phyloP scores from a whole-genome alignment of 1,140 invertebrate species.

The Onthophagus taurus region DNA sequence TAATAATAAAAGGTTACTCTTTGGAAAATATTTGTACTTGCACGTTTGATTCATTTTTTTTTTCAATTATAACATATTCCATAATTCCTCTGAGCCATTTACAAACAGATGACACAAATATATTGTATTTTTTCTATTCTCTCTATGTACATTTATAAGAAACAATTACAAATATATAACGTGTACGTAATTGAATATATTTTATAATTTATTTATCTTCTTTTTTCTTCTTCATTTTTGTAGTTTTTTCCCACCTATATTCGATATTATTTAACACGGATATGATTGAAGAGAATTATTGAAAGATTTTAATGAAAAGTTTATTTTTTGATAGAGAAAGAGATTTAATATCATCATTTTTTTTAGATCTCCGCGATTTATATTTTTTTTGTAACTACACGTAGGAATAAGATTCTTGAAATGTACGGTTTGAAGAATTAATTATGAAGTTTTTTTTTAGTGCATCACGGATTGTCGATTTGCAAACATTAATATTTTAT shows the following conservation, averaged over 20 bases:
- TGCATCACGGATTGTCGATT: slow-evolving; percentile 10
- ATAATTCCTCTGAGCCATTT: too few species aligned
- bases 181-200: slow-evolving; percentile 4
- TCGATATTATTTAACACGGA: too few species aligned
- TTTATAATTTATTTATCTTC: background rate
- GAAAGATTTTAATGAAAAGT: background rate
- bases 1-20: slow-evolving; percentile 7
- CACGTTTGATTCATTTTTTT: slow-evolving; percentile 12
- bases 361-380: too few species aligned
- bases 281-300: background rate
- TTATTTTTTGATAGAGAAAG: background rate
- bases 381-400: too few species aligned
- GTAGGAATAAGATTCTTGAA: too few species aligned
- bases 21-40: slow-evolving; percentile 6
- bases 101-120: slow-evolving; percentile 8
- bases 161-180: slow-evolving; percentile 12
- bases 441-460: too few species aligned
- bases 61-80: background rate
- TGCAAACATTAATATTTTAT: slow-evolving; percentile 7
- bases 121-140: too few species aligned
- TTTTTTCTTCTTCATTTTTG: background rate
- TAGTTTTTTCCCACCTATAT: background rate
- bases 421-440: too few species aligned
- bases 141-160: slow-evolving; percentile 13
- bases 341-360: too few species aligned